Evolutionary conservation across 2,797 vertebrate species (phyloP), one percentile per base, ranked within the genome.

Genomic region (Dipus sagitta): DNA sequence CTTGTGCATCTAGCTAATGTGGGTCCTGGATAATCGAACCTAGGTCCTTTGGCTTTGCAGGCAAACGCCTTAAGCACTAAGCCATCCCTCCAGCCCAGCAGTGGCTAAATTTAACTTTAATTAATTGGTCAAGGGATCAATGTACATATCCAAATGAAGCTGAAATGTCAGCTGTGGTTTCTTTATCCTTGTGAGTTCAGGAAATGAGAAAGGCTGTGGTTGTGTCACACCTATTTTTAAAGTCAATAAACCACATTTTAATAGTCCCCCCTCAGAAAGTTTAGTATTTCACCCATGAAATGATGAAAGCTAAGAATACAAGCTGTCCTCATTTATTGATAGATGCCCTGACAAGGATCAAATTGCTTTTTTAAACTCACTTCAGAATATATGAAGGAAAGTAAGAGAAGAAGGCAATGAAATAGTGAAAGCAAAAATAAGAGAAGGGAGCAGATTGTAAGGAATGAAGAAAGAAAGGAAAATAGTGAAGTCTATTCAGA

Each of bases 241-340:
- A 71, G 34, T 83, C 70, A 90, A 68, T 67, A 88, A 89, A 77
- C 28, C 13, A 81, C 32, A 91, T 77, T 94, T 81, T 62, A 85
- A 78, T 81, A 84, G 30, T 47, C 47, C 47, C 47, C 47, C 47
- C 9, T 6, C 34, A 1, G 0, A 30, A 17, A 81, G 42, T 72
- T 88, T 81, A 80, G n/a, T 85, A 13, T 85, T 84, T 90, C 64
- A 91, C 52, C 71, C 38, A 71, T 80, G 21, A 80, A 77, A 86
- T 92, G 28, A 88, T 76, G 26, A 85, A 76, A 80, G 13, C 67
- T 28, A 81, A 82, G n/a, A 77, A 71, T 94, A 30, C 2, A 77
- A 71, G 23, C 17, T 62, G 42, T 78, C 14, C 74, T 64, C 21
- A 34, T 72, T 60, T 80, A 71, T 64, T 17, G 17, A 30, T 47